These are phyloP conservation scores for Crenichthys baileyi DNA, from an alignment of 2,797 vertebrate species.

Conservation along the genomic window DNA sequence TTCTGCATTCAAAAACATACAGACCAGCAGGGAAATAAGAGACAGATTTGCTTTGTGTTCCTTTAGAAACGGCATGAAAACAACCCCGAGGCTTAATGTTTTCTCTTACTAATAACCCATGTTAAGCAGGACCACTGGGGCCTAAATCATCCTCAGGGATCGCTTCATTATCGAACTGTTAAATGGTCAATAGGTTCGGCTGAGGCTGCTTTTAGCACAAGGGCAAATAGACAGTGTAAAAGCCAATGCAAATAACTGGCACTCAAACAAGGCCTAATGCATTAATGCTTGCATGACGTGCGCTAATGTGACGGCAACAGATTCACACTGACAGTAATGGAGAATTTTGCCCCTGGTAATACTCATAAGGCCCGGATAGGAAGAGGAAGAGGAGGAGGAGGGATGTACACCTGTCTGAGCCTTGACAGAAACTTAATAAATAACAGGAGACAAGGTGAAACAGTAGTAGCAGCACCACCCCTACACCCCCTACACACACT, in stretches of 20 bases:
- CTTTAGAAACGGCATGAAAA: slow-evolving; percentile 17
- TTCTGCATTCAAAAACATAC: slow-evolving; percentile 18
- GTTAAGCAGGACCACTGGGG: slow-evolving; percentile 34
- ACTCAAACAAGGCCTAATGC: slow-evolving; percentile 83
- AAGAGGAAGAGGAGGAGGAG: slow-evolving; percentile 11
- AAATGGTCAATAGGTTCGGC: slow-evolving; percentile 74
- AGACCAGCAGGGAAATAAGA: slow-evolving; percentile 2
- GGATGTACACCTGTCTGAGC: slow-evolving; percentile 81
- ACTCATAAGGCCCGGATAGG: slow-evolving; percentile 50
- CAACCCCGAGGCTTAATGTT: background rate
- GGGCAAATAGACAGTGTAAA: slow-evolving; percentile 69
- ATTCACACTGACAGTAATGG: slow-evolving; percentile 95
- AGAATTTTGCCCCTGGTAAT: slow-evolving; percentile 91
- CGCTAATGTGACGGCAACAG: slow-evolving; percentile 84
- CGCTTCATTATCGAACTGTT: slow-evolving; percentile 78
- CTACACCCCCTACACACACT: background rate
- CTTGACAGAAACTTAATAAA: slow-evolving; percentile 87
- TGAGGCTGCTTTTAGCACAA: slow-evolving; percentile 72
- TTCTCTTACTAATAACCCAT: slow-evolving; percentile 25
- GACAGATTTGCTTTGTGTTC: background rate
- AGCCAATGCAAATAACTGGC: slow-evolving; percentile 82
- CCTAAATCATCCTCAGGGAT: slow-evolving; percentile 58
- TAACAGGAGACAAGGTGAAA: slow-evolving; percentile 91
- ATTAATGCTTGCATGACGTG: slow-evolving; percentile 88
- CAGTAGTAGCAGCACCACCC: slow-evolving; percentile 68